A percentile compares a stretch with the other conserved stretches of the same genome.
These are phyloP conservation scores for Chaetops frenatus DNA, from an alignment of 2,113 vertebrate genomes.

Conservation along the genomic window DNA sequence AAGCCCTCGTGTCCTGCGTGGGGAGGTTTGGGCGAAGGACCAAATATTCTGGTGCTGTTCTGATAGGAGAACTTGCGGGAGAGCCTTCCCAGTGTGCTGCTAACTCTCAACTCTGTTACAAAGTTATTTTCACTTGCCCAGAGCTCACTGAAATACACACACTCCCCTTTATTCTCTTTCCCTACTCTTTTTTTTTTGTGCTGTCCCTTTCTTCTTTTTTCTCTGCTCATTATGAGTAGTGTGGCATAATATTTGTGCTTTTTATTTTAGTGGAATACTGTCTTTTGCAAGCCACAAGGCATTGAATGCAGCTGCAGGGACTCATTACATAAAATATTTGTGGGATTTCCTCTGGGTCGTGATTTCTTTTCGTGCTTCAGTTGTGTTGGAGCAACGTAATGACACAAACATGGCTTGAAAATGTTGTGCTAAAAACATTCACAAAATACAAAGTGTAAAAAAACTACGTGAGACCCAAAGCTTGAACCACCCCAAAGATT, in stretches of 20 bases:
- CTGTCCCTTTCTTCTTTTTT: fast-evolving
- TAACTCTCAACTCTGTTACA: fast-evolving
- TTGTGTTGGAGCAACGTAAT: background rate
- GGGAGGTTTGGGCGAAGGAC: background rate
- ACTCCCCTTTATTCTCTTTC: background rate
- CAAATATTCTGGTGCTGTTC: fast-evolving
- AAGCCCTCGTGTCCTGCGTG: fast-evolving
- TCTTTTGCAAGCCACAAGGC: background rate
- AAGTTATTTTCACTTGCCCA: background rate
- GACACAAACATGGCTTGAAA: background rate
- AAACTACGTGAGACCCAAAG: background rate
- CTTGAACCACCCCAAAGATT: background rate
- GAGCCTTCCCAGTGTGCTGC: fast-evolving
- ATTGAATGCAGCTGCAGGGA: background rate
- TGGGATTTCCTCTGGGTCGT: background rate
- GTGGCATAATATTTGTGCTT: fast-evolving
- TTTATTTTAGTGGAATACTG: background rate
- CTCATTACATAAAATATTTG: fast-evolving
- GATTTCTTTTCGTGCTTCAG: fast-evolving
- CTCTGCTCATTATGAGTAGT: fast-evolving
- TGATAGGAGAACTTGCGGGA: fast-evolving
- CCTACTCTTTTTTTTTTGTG: fast-evolving
- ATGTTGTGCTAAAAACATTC: background rate
- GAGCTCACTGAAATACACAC: background rate
- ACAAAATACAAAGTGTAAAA: background rate